Base-by-base conservation (phyloP, 1,140 invertebrate genomes). In the Drosophila virilis region DNA sequence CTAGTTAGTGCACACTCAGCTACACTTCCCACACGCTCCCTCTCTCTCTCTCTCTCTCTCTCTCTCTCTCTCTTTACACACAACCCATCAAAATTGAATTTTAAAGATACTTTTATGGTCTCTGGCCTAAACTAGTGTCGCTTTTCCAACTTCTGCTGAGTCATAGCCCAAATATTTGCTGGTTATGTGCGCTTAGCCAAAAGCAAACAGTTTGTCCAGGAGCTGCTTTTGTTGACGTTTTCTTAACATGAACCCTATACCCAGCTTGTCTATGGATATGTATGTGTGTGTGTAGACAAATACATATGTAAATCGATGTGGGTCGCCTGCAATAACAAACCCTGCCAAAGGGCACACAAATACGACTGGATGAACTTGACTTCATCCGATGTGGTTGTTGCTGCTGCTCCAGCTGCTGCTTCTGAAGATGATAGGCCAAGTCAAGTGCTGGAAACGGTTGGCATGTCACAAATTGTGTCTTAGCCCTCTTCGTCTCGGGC, bases 101-200 rank as follows among this genome's bases (percentile, higher is more conserved):
- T 28, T 77, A 58, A 88, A 74, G 69, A 71, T 64, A 79, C 22
- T 76, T 84, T 74, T 70, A 77, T 77, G 69, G 51, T 17, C 22
- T 51, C 50, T 62, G 74, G 61, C 54, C 75, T 2, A 54, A 43
- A 52, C 33, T 55, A 48, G 15, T 35, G 17, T 42, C 4, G 17
- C 46, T 28, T 28, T 5, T 28, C 22, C 2, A 5, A 28, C 60
- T 62, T 48, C 51, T 65, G 76, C 74, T 78, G 65, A 73, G 51
- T 78, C 83, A 88, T 77, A 68, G 79, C 43, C 83, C 83, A 88
- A 88, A 88, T 88, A 88, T 88, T 88, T 88, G 62, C 77, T 74
- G 72, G 79, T 73, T 80, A 76, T 86, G 78, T 86, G 67, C 82
- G 78, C 74, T 79, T 88, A 77, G 72, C 76, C 78, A 74, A 88